Evolutionary conservation across 2,113 vertebrate species (phyloP), one percentile per base, ranked within the genome.

Genomic region (Mystacornis crossleyi): DNA sequence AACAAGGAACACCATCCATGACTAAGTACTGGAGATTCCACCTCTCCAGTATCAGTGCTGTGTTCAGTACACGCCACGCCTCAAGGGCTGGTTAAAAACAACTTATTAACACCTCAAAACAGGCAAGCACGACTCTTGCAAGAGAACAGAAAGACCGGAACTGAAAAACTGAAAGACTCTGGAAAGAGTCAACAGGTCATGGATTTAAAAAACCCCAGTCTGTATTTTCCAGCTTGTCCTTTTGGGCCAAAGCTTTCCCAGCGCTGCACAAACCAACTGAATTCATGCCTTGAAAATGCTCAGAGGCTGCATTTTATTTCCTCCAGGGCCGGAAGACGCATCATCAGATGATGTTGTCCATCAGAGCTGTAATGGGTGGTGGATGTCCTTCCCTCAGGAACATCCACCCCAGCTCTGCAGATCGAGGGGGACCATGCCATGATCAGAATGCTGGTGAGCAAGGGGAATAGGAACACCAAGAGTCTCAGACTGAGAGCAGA

Each of bases 401-500:
- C 48, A 8, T 8, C 10, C 10, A 43, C 3, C 19, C 26, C 5
- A 2, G 13, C 57, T 62, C 53, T 75, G 43, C 42, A 86, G 62
- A 31, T 12, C 24, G 33, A 60, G 20, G 18, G 14, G 15, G 9
- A 33, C 14, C 42, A 17, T 0, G 0, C 6, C 13, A 2, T 3
- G 19, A 12, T 20, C 17, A 23, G 25, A 67, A 80, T n/a, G 28
- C 25, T 36, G 21, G 26, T 16, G 9, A 72, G 18, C 40, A 66
- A 81, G 45, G 47, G 31, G 20, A 64, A 25, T 4, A 73, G 12
- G 26, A 83, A 7, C 29, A 65, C 24, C 11, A n/a, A 33, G 38
- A 80, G 14, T 28, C 55, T 79, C 61, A 82, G 23, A 25, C 3
- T 1, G 0, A n/a, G 53, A 57, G 34, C 40, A 83, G 43, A 70